A percentile compares a stretch with the other conserved stretches of the same genome.
These are phyloP conservation scores for Sus cebifrons DNA, from an alignment of 2,797 vertebrate species.

Conservation along the genomic window DNA sequence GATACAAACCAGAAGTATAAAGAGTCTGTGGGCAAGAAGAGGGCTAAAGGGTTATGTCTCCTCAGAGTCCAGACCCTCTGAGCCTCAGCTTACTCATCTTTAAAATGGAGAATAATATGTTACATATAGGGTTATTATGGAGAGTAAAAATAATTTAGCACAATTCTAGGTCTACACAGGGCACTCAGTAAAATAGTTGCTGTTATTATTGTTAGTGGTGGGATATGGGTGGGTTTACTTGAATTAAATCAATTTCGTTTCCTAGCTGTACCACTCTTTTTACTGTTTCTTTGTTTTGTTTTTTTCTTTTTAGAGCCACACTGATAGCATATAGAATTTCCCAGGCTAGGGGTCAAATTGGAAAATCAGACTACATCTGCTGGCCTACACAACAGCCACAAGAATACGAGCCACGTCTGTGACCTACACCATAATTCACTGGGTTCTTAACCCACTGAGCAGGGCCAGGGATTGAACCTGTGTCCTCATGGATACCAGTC, in stretches of 20 bases:
- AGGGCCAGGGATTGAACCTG: too few relatives aligned
- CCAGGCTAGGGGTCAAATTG: too few relatives aligned
- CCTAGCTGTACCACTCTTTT: background rate
- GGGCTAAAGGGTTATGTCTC: background rate
- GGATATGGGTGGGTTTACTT: slow-evolving; percentile 46
- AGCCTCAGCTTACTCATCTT: background rate
- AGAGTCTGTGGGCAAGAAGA: background rate
- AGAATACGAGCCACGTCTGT: too few relatives aligned
- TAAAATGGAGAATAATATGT: background rate
- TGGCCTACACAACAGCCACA: too few relatives aligned
- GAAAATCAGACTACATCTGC: too few relatives aligned
- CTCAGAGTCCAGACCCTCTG: background rate
- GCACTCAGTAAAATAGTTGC: slow-evolving; percentile 10
- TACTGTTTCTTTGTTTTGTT: background rate
- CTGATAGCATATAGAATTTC: too few relatives aligned
- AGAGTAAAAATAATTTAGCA: slow-evolving; percentile 19
- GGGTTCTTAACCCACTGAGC: too few relatives aligned
- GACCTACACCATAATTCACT: too few relatives aligned
- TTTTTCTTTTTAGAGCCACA: too few relatives aligned
- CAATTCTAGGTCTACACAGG: background rate
- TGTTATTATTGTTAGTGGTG: background rate
- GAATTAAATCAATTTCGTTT: background rate
- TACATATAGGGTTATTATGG: background rate
- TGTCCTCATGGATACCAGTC: too few relatives aligned
- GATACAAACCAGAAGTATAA: background rate